Evolutionary conservation across 2,797 vertebrate species (phyloP).

Genomic region (Phoeniculus purpureus): DNA sequence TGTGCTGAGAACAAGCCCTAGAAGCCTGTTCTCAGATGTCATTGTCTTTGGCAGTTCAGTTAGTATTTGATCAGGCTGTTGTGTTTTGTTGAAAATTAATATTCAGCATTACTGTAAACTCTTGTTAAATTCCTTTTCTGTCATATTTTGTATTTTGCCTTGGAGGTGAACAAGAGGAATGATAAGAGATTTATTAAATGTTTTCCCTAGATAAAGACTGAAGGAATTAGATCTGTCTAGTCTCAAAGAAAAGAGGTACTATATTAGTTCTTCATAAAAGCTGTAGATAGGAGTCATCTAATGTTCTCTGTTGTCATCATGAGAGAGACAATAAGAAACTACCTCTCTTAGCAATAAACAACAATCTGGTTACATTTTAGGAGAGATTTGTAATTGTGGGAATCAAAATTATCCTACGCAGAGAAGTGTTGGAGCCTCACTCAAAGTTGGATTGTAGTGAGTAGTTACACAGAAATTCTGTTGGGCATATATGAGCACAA

Average conservation of each 20-base stretch:
- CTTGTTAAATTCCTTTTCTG: conserved; percentile 15
- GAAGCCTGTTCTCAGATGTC: background rate
- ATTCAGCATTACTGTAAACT: background rate
- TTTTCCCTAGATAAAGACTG: background rate
- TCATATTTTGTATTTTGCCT: background rate
- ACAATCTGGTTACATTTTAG: background rate
- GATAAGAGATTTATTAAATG: conserved; percentile 12
- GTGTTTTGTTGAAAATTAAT: conserved; percentile 10
- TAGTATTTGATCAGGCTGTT: background rate
- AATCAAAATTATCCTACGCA: background rate
- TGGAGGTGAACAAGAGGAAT: background rate
- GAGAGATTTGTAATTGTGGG: background rate
- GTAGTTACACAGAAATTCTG: background rate
- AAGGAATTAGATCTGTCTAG: background rate
- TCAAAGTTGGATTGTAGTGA: background rate
- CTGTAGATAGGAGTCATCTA: background rate
- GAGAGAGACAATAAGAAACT: background rate
- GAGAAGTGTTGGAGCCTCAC: background rate
- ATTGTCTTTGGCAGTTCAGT: background rate
- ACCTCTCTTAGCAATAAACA: background rate
- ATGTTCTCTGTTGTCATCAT: background rate
- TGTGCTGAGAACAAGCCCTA: background rate
- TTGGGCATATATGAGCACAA: accelerated
- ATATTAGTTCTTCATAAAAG: background rate
- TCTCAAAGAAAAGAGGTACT: background rate